These are phyloP conservation scores for Sipha flava DNA, from an alignment of 1,140 invertebrate genomes.

Conservation along the genomic window DNA sequence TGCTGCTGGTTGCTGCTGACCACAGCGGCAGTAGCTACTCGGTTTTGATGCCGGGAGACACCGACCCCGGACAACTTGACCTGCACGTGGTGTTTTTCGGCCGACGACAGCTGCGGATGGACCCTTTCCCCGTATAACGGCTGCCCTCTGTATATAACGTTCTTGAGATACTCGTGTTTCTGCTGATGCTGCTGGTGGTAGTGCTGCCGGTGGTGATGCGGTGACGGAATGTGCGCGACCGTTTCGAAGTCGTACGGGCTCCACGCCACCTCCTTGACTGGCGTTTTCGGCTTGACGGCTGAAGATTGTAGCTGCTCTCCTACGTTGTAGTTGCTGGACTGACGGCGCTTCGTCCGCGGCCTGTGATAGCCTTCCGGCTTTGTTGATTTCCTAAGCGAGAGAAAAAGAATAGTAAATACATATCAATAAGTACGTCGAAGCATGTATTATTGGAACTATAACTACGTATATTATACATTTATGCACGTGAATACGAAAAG, in stretches of 20 bases:
- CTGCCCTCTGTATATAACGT: background rate
- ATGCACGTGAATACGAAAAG: no score
- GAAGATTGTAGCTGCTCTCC: background rate
- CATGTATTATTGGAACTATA: no score
- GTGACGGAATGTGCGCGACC: background rate
- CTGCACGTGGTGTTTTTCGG: background rate
- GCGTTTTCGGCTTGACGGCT: background rate
- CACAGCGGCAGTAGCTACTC: background rate
- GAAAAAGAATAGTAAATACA: background rate
- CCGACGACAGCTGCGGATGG: background rate
- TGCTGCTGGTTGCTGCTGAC: background rate
- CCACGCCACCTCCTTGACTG: constrained; percentile 9
- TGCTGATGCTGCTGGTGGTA: background rate
- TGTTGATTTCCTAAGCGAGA: background rate
- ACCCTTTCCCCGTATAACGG: background rate
- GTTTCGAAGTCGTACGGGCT: constrained; percentile 18
- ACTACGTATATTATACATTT: no score
- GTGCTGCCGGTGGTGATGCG: background rate
- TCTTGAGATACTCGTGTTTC: background rate
- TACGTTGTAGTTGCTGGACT: background rate
- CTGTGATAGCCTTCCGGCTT: background rate
- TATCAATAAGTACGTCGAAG: no score
- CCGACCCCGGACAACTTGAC: background rate
- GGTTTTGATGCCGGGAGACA: background rate
- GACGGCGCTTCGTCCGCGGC: background rate